Base-by-base conservation (phyloP, 1,140 invertebrate species). In the Paracyclopina nana region DNA sequence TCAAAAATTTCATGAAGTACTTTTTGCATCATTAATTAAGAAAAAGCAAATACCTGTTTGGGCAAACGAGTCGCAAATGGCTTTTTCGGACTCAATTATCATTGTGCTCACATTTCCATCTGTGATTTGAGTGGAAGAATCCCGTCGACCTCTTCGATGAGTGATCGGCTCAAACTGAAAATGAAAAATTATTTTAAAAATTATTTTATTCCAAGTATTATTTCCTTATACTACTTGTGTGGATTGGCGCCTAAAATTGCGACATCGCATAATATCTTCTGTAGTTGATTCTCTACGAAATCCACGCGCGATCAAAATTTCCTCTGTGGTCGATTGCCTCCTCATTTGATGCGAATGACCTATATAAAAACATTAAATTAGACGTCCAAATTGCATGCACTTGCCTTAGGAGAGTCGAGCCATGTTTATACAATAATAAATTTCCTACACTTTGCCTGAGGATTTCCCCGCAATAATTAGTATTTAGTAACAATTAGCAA, bases 61-160 rank as follows among this genome's bases (percentile, higher is more conserved):
- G 4, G 84, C 87, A 62, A 82, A 85, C 52, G 80, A 85, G 65
- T 90, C 84, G 60, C 86, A 90, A 63, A 86, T 83, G 0, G 82
- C 85, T 61, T 80, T 84, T 1, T 82, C 82, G 1, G 82, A 87
- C 62, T 88, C 83, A 4, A 87, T 80, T 0, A 82, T 86, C 84
- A 87, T 88, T 12, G 82, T 82, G 6, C 79, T 82, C 49, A 87
- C 76, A n/a, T 83, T 87, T 4, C 84, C 84, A 59, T 88, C 83
- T 20, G 80, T 79, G 57, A 88, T 88, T 66, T 88, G 84, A 1
- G 82, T 82, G 11, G 78, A 78, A 1, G 83, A 87, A 61, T 88
- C 82, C 20, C 83, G 68, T 3, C 84, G 68, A 4, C 83, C 82
- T 24, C 81, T 72, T 57, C 78, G 80, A 61, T 71, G 60, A 16